Conservation (phyloP, 2,797 vertebrate genomes). For the Sebastes vulpes region DNA sequence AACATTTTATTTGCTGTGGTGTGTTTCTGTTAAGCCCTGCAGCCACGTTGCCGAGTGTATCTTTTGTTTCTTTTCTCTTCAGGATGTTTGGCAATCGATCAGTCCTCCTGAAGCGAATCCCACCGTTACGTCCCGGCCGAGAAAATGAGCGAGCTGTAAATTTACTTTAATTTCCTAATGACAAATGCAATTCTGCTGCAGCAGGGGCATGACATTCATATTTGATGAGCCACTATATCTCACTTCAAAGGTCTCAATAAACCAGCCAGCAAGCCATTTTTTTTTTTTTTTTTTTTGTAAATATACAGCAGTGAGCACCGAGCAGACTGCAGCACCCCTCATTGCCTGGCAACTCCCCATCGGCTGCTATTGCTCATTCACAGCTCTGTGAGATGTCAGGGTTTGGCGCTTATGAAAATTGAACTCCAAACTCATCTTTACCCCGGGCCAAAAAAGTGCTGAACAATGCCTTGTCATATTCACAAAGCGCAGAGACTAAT, state of each 20-base stretch:
- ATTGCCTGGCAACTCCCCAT: constrained; percentile 54
- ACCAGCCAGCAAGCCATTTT: constrained; percentile 28
- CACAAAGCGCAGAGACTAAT: constrained; percentile 60
- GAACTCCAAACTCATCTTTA: constrained; percentile 75
- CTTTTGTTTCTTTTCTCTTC: constrained; percentile 46
- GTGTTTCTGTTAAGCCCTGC: constrained; percentile 38
- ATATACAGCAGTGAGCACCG: constrained; percentile 40
- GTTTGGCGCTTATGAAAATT: constrained; percentile 70
- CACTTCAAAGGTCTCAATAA: constrained; percentile 78
- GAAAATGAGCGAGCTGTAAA: constrained; percentile 53
- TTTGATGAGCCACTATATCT: constrained; percentile 71
- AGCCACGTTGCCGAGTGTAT: constrained; percentile 19
- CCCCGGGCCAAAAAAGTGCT: constrained; percentile 55
- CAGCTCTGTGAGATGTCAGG: constrained; percentile 65
- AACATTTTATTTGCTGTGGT: constrained; percentile 47
- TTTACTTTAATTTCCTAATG: constrained; percentile 71
- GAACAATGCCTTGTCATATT: constrained; percentile 64
- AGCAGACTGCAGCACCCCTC: constrained; percentile 31
- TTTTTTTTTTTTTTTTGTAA: constrained; percentile 33
- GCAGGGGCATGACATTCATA: constrained; percentile 55
- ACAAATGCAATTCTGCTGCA: constrained; percentile 68
- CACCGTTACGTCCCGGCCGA: constrained; percentile 48
- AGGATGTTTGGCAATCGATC: constrained; percentile 60
- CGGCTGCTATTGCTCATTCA: constrained; percentile 64
- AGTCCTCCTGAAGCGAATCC: constrained; percentile 50